Evolutionary conservation across 2,888 invertebrate species (phyloP).

Genomic region (Seira ritae): DNA sequence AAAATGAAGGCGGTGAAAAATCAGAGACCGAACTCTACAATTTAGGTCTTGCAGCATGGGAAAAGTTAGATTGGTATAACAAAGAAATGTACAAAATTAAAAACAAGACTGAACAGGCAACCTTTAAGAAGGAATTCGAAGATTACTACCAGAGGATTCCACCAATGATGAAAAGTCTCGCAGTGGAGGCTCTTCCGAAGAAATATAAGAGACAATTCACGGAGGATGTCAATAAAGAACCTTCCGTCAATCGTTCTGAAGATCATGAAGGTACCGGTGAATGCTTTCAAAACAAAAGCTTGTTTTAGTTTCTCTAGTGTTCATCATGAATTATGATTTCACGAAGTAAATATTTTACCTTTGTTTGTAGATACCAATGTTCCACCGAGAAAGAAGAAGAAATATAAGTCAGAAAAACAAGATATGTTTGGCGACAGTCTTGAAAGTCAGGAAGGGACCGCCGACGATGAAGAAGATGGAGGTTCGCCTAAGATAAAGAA

Average conservation of each 20-base stretch:
- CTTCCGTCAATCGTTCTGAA: background rate
- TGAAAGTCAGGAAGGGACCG: background rate
- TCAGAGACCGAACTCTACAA: conserved; percentile 30
- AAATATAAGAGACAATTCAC: conserved; percentile 38
- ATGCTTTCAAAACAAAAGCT: no score
- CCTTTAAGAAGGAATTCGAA: conserved; percentile 53
- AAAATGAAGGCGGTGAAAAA: background rate
- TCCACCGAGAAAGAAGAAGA: background rate
- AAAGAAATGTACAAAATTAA: conserved; percentile 61
- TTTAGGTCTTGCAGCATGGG: conserved; percentile 50
- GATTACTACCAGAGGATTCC: conserved; percentile 61
- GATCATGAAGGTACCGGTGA: conserved; percentile 23
- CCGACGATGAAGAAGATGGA: conserved; percentile 1
- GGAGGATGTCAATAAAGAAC: conserved; percentile 47
- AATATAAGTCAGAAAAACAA: background rate
- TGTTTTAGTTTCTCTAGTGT: no score
- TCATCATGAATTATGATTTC: no score
- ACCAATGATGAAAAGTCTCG: conserved; percentile 49
- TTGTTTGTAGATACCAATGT: background rate
- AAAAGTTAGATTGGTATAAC: conserved; percentile 47
- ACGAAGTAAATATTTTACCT: background rate
- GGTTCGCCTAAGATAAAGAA: conserved; percentile 30
- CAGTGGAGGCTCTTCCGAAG: conserved; percentile 49
- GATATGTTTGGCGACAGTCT: background rate
- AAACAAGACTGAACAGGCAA: conserved; percentile 27